Base-by-base conservation (phyloP, 92 coral and sea anemone species). In the Nematostella vectensis region DNA sequence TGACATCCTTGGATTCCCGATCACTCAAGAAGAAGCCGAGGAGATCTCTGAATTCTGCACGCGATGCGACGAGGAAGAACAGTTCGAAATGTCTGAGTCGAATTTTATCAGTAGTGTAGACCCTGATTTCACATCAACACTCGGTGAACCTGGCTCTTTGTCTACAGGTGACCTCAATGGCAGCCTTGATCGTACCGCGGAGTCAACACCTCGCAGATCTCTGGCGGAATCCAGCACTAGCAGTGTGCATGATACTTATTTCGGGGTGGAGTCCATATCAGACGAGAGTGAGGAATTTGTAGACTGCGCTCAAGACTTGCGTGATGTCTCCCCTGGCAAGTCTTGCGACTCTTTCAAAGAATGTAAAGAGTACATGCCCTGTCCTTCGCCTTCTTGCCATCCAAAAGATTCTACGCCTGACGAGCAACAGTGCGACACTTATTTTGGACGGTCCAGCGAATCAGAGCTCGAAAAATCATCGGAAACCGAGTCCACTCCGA, bases 1-100 rank as follows among this genome's bases (percentile, higher is more conserved):
- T 15, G 57, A 66, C 26, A 55, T 66, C 15, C 48, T 66, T 2
- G 72, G 72, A 3, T 50, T 54, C 16, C 29, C 50, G 11, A 50
- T 66, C 1, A 40, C 63, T 19, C 23, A 29, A 26, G 63, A 66
- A 66, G 72, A 66, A 45, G 72, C 62, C 0, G 27, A 16, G 1
- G 72, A 66, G 47, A 66, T 66, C 29, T 66, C 72, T 0, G 63
- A 66, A 17, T 66, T 52, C 39, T 66, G 72, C 44, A 1, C 56
- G 0, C 36, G 53, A 55, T 66, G 63, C 17, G 72, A 66, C 18
- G 62, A 43, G 43, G 55, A 55, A 19, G 51, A 45, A 11, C 11
- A 45, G 18, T 19, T 45, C 23, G 51, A 19, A 6, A 4, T 45
- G 12, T 11, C 12, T 4, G 23, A 19, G 4, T 11, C 9, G 4